Evolutionary conservation across 2,888 invertebrate species (phyloP), one percentile per base, ranked within the genome.

Genomic region (Camptogramma bilineatum): DNA sequence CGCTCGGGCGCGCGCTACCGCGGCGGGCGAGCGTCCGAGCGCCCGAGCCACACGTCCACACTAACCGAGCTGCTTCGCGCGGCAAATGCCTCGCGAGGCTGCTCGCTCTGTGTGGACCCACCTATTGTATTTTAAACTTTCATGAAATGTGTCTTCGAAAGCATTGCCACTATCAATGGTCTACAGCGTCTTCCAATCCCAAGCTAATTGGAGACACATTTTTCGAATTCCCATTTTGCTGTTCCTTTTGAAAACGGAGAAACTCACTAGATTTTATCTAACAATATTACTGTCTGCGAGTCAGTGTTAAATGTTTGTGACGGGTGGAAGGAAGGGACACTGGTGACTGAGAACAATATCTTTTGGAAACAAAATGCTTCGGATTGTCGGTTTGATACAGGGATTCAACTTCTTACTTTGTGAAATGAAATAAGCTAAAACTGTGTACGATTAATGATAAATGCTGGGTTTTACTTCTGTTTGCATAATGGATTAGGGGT

Each of bases 301-400:
- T 82, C 85, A 80, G 84, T 82, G 84, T 82, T 84, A 85, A 85
- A 84, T 81, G 86, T 81, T 83, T 82, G 83, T 80, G 82, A 83
- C 81, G 80, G 78, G 73, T 66, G 70, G 73, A n/a, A n/a, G n/a
- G 79, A 79, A 75, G 77, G 73, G 75, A 79, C 81, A 79, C 79
- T 80, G 77, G 79, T 71, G 72, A 73, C 72, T 75, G 72, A 72
- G 73, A 74, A 79, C 77, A 78, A 79, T 82, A 77, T 77, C 79
- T 77, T 80, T 71, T 69, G 58, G 62, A 60, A 63, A 58, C 68
- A 64, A 65, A 62, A 68, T 61, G 66, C 62, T 64, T 44, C 50
- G 28, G 16, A 17, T n/a, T 51, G 34, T 17, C 7, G 44, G 50
- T 34, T 50, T 39, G 34, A 44, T 19, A 48, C 62, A 66, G 66